These are phyloP conservation scores for Hirudinaria manillensis DNA, from an alignment of 2,888 invertebrate genomes.

Conservation along the genomic window DNA sequence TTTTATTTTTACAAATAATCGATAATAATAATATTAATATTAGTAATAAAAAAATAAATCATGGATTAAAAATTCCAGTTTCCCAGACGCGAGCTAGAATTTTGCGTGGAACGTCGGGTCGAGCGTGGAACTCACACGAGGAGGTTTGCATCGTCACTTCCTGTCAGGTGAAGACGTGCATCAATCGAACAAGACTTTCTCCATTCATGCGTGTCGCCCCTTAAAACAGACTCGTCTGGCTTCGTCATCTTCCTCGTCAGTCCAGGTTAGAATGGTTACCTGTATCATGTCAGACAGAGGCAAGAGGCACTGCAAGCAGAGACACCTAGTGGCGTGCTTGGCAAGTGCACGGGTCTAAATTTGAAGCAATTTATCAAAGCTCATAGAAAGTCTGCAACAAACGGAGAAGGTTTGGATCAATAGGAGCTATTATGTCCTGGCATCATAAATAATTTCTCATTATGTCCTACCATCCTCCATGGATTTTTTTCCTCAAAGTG, in stretches of 20 bases:
- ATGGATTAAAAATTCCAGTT: too few relatives aligned
- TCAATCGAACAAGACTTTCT: slow-evolving; percentile 20
- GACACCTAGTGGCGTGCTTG: not conserved
- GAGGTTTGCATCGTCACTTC: slow-evolving; percentile 7
- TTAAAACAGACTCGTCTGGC: slow-evolving; percentile 16
- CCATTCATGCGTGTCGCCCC: slow-evolving; percentile 16
- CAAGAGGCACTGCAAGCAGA: not conserved
- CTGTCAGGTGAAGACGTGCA: slow-evolving; percentile 22
- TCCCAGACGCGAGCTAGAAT: too few relatives aligned
- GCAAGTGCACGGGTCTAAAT: not conserved
- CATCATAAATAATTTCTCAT: slow-evolving; percentile 24
- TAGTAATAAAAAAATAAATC: too few relatives aligned
- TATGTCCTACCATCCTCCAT: slow-evolving; percentile 17
- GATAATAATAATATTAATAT: too few relatives aligned
- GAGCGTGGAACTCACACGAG: too few relatives aligned
- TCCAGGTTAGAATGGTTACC: slow-evolving; percentile 6
- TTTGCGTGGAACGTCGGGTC: too few relatives aligned
- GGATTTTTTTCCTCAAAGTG: slow-evolving; percentile 16
- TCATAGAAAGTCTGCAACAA: slow-evolving; percentile 12
- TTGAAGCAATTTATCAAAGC: slow-evolving; percentile 13
- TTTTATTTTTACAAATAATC: too few relatives aligned
- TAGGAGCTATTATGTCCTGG: slow-evolving; percentile 16
- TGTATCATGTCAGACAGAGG: slow-evolving; percentile 16
- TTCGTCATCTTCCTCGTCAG: not conserved
- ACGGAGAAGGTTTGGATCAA: slow-evolving; percentile 9